Evolutionary conservation across 2,113 vertebrate species (phyloP), one percentile per base, ranked within the genome.

Genomic region (Gymnarchus niloticus): DNA sequence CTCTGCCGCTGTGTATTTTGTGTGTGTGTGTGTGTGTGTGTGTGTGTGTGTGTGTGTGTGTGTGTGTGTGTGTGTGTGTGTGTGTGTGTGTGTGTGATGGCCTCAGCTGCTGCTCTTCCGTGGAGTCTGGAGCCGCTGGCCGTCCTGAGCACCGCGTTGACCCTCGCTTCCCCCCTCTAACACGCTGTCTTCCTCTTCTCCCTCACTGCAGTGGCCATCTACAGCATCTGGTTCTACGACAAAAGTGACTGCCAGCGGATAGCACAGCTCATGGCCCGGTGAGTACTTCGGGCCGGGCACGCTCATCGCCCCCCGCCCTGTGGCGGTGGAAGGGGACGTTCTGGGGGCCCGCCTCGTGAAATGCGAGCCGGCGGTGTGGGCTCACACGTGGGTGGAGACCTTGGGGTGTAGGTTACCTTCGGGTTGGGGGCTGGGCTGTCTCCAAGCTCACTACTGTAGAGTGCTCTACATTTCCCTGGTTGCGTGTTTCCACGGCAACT

Each of bases 201-300:
- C 81, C 41, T 83, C 85, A 52, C 87, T 77, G 44, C 92, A 96
- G 98, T 99, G 94, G 97, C 97, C 61, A 99, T 99, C 94, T 99
- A 99, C 93, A 99, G 98, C 91, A 99, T 99, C 94, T 99, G 98
- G 97, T 99, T 99, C 94, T 99, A 99, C 56, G 97, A 99, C 92
- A 98, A 97, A 94, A 96, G 94, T 73, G 98, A 99, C 93, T 99
- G 97, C 91, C 96, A 98, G 87, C 96, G 97, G 89, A 99, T 99
- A 85, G 97, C 98, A 87, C 97, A 97, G 90, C 96, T 99, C 90
- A 99, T 99, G 98, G 94, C 97, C 37, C 94, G 96, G 98, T 99
- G 95, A 99, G 96, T 96, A 93, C 17, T n/a, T 52, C 14, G 28
- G 41, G 81, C 9, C 1, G 52, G 33, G 41, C 10, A 56, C 12